phyloP scores from a whole-genome alignment of 1,140 invertebrate species.

The Camponotus vicinus region DNA sequence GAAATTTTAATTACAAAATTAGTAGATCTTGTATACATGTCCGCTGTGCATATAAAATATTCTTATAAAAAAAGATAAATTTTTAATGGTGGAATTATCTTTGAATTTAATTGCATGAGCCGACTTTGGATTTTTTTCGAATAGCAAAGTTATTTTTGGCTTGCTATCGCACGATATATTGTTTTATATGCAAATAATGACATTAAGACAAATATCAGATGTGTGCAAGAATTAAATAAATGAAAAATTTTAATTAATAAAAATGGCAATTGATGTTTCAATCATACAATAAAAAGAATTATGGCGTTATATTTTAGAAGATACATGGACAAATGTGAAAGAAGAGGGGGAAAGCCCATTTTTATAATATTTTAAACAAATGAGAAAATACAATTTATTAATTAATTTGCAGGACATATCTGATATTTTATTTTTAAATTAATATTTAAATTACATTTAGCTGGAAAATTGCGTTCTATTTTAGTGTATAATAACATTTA shows the following conservation, averaged over 20 bases:
- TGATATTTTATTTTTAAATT: not conserved
- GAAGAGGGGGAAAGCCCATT: too few species aligned
- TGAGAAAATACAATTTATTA: not conserved
- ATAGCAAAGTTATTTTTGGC: not conserved
- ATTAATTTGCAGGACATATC: not conserved
- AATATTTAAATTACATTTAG: constrained; percentile 24
- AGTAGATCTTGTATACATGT: too few species aligned
- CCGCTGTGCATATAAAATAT: too few species aligned
- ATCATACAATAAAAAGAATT: not conserved
- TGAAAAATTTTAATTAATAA: not conserved
- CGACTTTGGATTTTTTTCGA: not conserved
- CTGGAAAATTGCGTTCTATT: not conserved
- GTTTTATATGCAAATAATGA: not conserved
- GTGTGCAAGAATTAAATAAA: constrained; percentile 10
- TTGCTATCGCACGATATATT: not conserved
- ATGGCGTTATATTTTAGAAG: not conserved
- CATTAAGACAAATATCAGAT: not conserved
- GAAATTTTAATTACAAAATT: too few species aligned
- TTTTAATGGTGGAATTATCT: constrained; percentile 56
- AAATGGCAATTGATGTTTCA: not conserved
- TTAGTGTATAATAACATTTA: not conserved
- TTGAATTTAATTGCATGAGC: constrained; percentile 68
- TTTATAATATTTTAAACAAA: constrained; percentile 15
- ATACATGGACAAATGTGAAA: not conserved
- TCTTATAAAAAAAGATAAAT: constrained; percentile 40